phyloP scores from a whole-genome alignment of 2,888 invertebrate genomes.

The Andricus quercusramuli region DNA sequence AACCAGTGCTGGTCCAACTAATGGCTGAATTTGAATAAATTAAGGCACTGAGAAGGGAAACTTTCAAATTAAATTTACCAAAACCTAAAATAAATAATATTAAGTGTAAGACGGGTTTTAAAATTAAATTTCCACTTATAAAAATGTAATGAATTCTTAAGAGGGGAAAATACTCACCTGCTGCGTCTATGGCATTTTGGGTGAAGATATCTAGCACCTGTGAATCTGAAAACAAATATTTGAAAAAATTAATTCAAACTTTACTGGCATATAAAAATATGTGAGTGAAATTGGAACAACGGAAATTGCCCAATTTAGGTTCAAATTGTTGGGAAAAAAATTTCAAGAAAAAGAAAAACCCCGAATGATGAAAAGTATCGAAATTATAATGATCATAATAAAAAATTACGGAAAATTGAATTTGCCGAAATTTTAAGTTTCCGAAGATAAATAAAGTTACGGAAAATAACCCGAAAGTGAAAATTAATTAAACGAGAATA shows the following conservation, averaged over 20 bases:
- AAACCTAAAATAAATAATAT: constrained; percentile 81
- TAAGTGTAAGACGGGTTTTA: too few species aligned
- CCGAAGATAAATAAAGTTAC: too few species aligned
- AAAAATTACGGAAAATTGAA: too few species aligned
- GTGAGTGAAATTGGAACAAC: too few species aligned
- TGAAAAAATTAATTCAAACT: neutral
- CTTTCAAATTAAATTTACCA: constrained; percentile 89
- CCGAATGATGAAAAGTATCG: too few species aligned
- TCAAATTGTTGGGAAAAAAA: too few species aligned
- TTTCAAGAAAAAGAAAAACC: too few species aligned
- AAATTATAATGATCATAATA: too few species aligned
- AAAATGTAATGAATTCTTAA: neutral
- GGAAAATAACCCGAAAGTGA: too few species aligned
- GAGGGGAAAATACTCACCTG: neutral
- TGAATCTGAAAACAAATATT: neutral
- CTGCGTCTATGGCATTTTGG: constrained; percentile 13
- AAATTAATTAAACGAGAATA: too few species aligned
- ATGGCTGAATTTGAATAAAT: constrained; percentile 92
- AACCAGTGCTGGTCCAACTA: constrained; percentile 89
- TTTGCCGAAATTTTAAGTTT: too few species aligned
- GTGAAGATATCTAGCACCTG: neutral
- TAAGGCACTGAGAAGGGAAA: constrained; percentile 88
- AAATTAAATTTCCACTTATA: neutral
- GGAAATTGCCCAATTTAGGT: too few species aligned
- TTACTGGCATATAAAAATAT: neutral